Evolutionary conservation across 2,113 vertebrate species (phyloP).

Genomic region (Etheostoma cragini): DNA sequence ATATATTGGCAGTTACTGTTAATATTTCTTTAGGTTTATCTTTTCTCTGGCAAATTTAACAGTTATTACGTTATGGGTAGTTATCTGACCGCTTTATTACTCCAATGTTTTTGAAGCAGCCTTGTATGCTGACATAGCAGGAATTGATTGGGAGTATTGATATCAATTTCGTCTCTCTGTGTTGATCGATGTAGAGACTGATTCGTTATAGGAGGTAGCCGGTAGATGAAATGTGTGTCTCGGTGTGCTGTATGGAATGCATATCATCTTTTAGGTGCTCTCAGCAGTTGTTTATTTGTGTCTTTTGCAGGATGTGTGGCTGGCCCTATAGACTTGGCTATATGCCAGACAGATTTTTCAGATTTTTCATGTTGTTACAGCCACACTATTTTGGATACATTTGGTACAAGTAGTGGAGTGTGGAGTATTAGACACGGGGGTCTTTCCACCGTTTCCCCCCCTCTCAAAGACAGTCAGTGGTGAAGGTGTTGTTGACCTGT

Average conservation of each 20-base stretch:
- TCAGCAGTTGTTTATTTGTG: conserved; percentile 7
- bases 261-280: not conserved
- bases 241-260: not conserved
- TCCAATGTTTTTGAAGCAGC: not conserved
- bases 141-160: not conserved
- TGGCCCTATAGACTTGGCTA: not conserved
- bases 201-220: not conserved
- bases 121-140: not conserved
- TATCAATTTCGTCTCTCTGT: not conserved
- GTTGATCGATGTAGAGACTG: not conserved
- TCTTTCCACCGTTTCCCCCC: not conserved
- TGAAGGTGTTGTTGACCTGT: not conserved
- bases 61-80: not conserved
- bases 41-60: not conserved
- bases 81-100: not conserved
- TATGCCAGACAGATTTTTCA: not conserved
- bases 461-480: not conserved
- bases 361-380: not conserved
- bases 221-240: not conserved
- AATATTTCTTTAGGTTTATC: not conserved
- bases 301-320: conserved; percentile 3
- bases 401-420: conserved; percentile 2
- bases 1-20: not conserved
- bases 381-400: not conserved
- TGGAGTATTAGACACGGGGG: not conserved